phyloP scores from a whole-genome alignment of 2,888 invertebrate species.

The Philonicus albiceps region DNA sequence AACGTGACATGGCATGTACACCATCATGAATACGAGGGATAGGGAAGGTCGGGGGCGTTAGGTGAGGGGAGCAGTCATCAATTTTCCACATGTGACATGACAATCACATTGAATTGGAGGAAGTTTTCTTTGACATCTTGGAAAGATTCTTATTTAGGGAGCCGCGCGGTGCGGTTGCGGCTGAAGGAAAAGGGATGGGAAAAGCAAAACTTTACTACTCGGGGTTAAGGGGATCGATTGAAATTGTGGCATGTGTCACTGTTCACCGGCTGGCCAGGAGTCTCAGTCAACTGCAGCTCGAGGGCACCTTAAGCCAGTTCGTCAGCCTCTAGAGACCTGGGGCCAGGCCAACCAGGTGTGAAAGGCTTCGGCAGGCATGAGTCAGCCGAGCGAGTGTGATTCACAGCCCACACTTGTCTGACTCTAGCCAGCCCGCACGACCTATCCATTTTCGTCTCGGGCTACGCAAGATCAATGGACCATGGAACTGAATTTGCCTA shows the following conservation, averaged over 20 bases:
- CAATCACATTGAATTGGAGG: conserved; percentile 36
- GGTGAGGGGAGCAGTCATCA: neutral
- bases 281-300: neutral
- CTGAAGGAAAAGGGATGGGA: neutral
- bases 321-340: neutral
- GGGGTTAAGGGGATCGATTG: neutral
- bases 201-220: neutral
- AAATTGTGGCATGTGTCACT: neutral
- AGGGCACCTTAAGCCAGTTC: neutral
- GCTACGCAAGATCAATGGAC: neutral
- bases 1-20: conserved; percentile 27
- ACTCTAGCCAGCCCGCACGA: neutral
- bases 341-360: neutral
- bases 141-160: conserved; percentile 4
- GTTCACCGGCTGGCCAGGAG: neutral
- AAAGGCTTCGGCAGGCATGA: neutral
- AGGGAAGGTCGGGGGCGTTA: neutral
- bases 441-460: neutral
- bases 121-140: conserved; percentile 26
- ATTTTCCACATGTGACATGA: conserved; percentile 39
- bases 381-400: neutral
- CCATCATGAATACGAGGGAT: neutral
- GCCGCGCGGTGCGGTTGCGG: neutral
- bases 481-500: neutral
- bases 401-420: neutral